Evolutionary conservation across 37 sponge, comb jelly and placozoan genomes (phyloP).

Genomic region (Haliclona indistincta): DNA sequence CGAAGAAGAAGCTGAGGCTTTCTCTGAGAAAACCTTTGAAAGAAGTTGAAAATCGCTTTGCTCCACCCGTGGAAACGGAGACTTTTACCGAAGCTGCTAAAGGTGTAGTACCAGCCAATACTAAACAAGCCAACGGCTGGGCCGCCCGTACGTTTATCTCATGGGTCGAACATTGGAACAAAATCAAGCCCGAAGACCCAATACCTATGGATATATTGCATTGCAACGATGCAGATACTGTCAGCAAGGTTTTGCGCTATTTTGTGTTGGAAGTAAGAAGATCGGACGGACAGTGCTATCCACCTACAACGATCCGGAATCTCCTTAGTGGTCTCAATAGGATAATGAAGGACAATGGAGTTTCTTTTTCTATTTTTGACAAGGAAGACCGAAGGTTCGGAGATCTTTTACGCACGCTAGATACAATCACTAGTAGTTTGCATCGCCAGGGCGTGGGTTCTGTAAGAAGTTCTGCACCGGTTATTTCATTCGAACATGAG

Average conservation of each 20-base stretch:
- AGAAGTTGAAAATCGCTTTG: background rate
- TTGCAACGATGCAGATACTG: slow-evolving; percentile 9
- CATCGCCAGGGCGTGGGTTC: slow-evolving; percentile 47
- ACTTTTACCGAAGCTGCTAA: background rate
- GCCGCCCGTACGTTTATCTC: slow-evolving; percentile 9
- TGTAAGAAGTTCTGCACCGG: slow-evolving; percentile 16
- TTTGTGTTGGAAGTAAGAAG: slow-evolving; percentile 22
- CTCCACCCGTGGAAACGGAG: background rate
- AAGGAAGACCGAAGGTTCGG: slow-evolving; percentile 17
- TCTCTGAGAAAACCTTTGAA: background rate
- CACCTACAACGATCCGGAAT: slow-evolving; percentile 15
- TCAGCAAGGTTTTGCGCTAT: slow-evolving; percentile 25
- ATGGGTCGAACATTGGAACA: slow-evolving; percentile 5
- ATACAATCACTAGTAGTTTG: slow-evolving; percentile 20
- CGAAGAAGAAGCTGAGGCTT: background rate
- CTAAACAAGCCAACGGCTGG: slow-evolving; percentile 9
- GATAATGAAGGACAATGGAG: slow-evolving; percentile 6
- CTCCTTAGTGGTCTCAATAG: slow-evolving; percentile 34
- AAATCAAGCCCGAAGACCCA: background rate
- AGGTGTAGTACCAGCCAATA: background rate
- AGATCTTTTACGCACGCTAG: slow-evolving; percentile 18
- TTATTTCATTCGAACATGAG: slow-evolving; percentile 43
- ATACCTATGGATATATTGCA: background rate
- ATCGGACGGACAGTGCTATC: slow-evolving; percentile 15
- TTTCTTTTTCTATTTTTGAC: slow-evolving; percentile 36